phyloP scores from a whole-genome alignment of 1,140 invertebrate species.

The Pseudomyrmex cubaensis region DNA sequence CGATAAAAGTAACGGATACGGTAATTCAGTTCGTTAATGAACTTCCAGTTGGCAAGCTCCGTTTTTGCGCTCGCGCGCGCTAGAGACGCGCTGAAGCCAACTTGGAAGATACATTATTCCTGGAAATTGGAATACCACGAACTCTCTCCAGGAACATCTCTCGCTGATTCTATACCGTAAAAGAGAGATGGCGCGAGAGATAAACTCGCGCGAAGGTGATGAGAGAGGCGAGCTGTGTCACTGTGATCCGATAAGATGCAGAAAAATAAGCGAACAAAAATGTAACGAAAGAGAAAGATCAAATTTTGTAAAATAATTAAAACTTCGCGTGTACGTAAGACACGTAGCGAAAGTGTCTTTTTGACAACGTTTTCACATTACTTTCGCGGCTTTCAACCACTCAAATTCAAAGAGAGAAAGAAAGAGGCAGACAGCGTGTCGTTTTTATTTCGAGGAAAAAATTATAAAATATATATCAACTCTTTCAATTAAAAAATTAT shows the following conservation, averaged over 20 bases:
- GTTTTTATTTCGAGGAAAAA: too few species aligned
- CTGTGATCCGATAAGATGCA: not conserved
- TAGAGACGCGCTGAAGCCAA: constrained; percentile 61
- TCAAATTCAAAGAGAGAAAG: too few species aligned
- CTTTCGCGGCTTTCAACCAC: not conserved
- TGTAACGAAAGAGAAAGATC: not conserved
- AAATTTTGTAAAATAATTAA: constrained; percentile 9
- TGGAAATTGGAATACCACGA: constrained; percentile 72
- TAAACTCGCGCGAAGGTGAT: constrained; percentile 42
- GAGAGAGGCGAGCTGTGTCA: constrained; percentile 6
- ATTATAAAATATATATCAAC: too few species aligned
- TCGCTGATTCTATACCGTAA: constrained; percentile 44
- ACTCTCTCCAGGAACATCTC: constrained; percentile 30
- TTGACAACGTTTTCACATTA: not conserved
- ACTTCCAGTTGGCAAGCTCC: constrained; percentile 76
- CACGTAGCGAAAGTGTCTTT: not conserved
- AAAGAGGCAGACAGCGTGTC: too few species aligned
- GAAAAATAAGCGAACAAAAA: constrained; percentile 9
- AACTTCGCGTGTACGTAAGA: not conserved
- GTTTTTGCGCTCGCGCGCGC: constrained; percentile 37
- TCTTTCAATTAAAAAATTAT: too few species aligned
- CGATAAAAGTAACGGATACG: constrained; percentile 79
- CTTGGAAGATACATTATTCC: constrained; percentile 70
- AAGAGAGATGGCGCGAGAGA: constrained; percentile 61
- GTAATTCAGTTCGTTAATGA: constrained; percentile 79